Base-by-base conservation (phyloP, 2,113 vertebrate genomes). In the Syngnathus typhle region DNA sequence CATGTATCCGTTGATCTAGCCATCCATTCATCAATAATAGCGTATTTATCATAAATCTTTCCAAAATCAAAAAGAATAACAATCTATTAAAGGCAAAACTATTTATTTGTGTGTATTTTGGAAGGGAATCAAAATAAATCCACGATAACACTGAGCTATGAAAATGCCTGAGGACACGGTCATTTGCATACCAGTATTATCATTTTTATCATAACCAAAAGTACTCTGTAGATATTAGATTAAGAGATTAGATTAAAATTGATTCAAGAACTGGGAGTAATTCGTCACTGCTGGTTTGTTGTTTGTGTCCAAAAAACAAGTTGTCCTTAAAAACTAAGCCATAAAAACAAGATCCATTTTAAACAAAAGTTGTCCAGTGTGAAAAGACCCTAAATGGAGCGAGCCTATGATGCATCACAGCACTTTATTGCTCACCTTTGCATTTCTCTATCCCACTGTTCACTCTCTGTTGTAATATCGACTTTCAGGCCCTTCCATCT, bases 381-480 rank as follows among this genome's bases (percentile, higher is more conserved):
- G 27, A 37, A 67, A 32, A 32, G 27, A 32, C 27, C 2, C 27
- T 32, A 32, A 32, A 32, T 27, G 27, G 63, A 78, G 76, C 46
- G 77, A 87, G 87, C 83, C 62, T 85, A 64, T 87, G 83, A 86
- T 83, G 59, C 69, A 78, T 65, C 74, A 58, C 68, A 23, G 67
- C 47, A 36, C 68, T 71, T 72, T 72, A 82, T 82, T 69, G 75
- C 67, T 82, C 76, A 69, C 73, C 74, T 79, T 87, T 72, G 74
- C 74, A 27, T 73, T 73, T 72, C 56, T 63, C 66, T 79, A 61
- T 80, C 77, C 55, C 51, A 19, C 54, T 58, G 58, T 69, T 60
- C n/a, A 78, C 70, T 70, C 83, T 82, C 82, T 69, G 79, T 83
- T 84, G 80, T 78, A 76, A 72, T 82, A 79, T 85, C 70, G 47